Conservation (phyloP, 1,140 invertebrate genomes). For the Cydia fagiglandana region DNA sequence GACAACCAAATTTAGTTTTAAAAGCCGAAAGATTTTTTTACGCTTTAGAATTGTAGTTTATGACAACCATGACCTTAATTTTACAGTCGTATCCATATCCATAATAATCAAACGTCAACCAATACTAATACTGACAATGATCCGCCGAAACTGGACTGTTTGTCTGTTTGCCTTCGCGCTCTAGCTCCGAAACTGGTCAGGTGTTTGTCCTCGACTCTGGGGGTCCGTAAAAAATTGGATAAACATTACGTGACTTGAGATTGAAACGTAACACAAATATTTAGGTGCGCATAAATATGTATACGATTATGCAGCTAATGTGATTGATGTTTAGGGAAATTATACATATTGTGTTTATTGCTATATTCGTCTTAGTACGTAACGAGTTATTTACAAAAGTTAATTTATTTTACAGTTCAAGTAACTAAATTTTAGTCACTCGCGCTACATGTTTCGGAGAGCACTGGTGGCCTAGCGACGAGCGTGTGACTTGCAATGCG, state of each 20-base stretch:
- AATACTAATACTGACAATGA: slow-evolving; percentile 50
- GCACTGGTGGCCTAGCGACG: too few species aligned
- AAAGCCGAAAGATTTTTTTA: too few species aligned
- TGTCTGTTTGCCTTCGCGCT: slow-evolving; percentile 48
- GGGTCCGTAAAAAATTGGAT: slow-evolving; percentile 23
- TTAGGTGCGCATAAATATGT: neutral
- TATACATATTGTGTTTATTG: too few species aligned
- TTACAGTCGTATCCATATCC: slow-evolving; percentile 47
- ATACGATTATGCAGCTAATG: neutral
- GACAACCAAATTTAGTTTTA: too few species aligned
- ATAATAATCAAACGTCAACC: slow-evolving; percentile 37
- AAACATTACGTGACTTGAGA: slow-evolving; percentile 23
- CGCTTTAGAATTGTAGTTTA: too few species aligned
- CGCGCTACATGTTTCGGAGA: too few species aligned
- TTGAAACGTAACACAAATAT: slow-evolving; percentile 34
- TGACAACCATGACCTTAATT: slow-evolving; percentile 21
- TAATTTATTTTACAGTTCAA: too few species aligned
- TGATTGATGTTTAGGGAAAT: neutral
- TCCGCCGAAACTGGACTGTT: slow-evolving; percentile 51
- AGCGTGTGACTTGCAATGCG: too few species aligned
- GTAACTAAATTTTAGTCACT: too few species aligned
- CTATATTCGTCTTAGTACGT: too few species aligned
- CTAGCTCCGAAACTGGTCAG: slow-evolving; percentile 23
- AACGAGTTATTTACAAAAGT: too few species aligned
- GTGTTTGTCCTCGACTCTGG: slow-evolving; percentile 24